These are phyloP conservation scores for Grammomys surdaster DNA, from an alignment of 2,113 vertebrate species.

Conservation along the genomic window DNA sequence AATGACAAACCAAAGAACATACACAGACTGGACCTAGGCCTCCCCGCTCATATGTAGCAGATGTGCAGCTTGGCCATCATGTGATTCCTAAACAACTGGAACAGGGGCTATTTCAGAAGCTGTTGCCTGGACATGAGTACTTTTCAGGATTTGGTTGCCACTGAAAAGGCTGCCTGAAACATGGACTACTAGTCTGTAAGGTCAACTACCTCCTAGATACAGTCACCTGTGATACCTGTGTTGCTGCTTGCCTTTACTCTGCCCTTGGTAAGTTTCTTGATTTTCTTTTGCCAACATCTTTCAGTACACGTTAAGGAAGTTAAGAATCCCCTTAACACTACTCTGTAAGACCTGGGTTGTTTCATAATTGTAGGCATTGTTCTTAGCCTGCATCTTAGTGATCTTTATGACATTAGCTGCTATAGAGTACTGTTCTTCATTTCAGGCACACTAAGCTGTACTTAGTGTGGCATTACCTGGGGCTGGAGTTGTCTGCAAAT, in stretches of 20 bases:
- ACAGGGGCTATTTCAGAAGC: too few species aligned
- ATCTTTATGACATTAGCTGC: not conserved
- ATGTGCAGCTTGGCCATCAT: too few species aligned
- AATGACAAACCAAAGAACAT: too few species aligned
- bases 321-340: not conserved
- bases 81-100: too few species aligned
- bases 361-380: not conserved
- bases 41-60: too few species aligned
- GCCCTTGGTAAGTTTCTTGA: not conserved
- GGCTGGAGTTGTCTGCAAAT: not conserved
- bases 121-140: too few species aligned
- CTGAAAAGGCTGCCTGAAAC: not conserved
- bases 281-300: not conserved
- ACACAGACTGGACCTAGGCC: too few species aligned
- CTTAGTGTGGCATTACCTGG: not conserved
- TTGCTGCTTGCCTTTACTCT: not conserved
- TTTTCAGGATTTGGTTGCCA: not conserved
- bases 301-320: not conserved
- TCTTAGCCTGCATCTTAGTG: not conserved
- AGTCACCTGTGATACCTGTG: not conserved
- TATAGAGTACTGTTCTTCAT: not conserved
- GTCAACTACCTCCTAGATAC: not conserved
- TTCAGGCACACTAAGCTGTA: not conserved
- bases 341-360: not conserved
- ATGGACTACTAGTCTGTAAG: too few species aligned